Evolutionary conservation across 2,113 vertebrate genomes (phyloP), one percentile per base, ranked within the genome.

Genomic region (Bujurquina vittata): DNA sequence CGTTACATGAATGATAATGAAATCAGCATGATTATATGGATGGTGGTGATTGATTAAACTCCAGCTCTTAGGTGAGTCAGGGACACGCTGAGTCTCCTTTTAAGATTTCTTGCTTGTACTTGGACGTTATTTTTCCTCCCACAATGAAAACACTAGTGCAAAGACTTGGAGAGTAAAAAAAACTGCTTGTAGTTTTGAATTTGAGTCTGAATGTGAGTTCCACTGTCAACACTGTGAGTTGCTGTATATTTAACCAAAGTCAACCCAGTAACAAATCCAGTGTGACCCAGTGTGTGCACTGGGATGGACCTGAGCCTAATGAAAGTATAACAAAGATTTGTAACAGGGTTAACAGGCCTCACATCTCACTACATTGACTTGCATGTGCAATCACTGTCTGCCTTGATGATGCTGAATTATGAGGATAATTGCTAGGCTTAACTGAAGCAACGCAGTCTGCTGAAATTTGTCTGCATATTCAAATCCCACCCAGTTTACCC

Each of bases 1-100:
- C 69, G 86, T 83, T 77, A 91, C 85, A 91, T 75, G 88, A 88
- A 90, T 91, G 83, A 91, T 89, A 91, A 94, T 89, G 85, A 85
- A 91, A 93, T 93, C 91, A 90, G 87, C 75, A 79, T 91, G 85
- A 89, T 90, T 80, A 88, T 76, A 77, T 23, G 58, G 83, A 85
- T 81, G 72, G 84, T n/a, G 40, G 79, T 75, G 90, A 83, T 88
- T 86, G 87, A 85, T 80, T 63, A 65, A 73, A 67, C 31, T 74
- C 8, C 22, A 37, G 65, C 35, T 77, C 60, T 55, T 43, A 80
- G 49, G 60, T 23, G 29, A 43, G 40, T 73, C n/a, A 15, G 52
- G 22, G 18, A 88, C 77, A 75, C 29, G 37, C 63, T n/a, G n/a
- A 58, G 65, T 72, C 58, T 75, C 63, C 37, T 85, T 73, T 84